Conservation (phyloP, 2,113 vertebrate species). For the Mola mola region DNA sequence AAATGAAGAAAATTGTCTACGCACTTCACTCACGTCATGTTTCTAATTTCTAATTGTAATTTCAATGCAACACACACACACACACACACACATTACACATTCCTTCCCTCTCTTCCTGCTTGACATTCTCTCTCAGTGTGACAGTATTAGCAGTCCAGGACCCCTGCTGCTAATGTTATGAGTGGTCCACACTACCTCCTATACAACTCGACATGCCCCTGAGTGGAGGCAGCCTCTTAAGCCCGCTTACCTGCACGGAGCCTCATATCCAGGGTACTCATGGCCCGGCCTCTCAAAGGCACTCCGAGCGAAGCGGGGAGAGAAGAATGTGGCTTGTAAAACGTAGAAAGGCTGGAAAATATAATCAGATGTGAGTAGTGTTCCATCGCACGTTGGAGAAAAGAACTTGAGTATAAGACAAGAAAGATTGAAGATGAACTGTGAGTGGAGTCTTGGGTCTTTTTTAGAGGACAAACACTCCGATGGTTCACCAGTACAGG, state of each 20-base stretch:
- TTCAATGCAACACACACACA: conserved; percentile 10
- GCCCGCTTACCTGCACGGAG: conserved; percentile 45
- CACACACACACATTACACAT: conserved; percentile 3
- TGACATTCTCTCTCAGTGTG: conserved; percentile 55
- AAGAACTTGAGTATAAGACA: too few species aligned
- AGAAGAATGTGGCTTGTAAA: conserved; percentile 21
- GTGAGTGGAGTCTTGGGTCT: too few species aligned
- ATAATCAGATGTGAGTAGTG: background rate
- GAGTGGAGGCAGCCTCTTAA: conserved; percentile 47
- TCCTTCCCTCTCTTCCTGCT: conserved; percentile 9
- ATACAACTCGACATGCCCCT: conserved; percentile 37
- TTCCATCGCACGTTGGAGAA: background rate
- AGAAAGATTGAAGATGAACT: too few species aligned
- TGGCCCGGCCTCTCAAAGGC: conserved; percentile 35
- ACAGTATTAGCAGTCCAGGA: conserved; percentile 49
- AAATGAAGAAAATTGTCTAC: too few species aligned
- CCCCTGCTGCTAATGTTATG: conserved; percentile 61
- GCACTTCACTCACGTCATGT: too few species aligned
- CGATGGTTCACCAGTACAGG: too few species aligned
- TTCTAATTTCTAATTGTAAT: too few species aligned
- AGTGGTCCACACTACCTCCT: conserved; percentile 35
- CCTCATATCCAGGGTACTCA: conserved; percentile 27
- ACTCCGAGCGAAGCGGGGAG: conserved; percentile 30
- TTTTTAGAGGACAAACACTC: too few species aligned
- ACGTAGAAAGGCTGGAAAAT: conserved; percentile 8